A percentile compares a stretch with the other conserved stretches of the same genome.
Conservation (phyloP, 2,888 invertebrate genomes). For the Drosophila meridiana region DNA sequence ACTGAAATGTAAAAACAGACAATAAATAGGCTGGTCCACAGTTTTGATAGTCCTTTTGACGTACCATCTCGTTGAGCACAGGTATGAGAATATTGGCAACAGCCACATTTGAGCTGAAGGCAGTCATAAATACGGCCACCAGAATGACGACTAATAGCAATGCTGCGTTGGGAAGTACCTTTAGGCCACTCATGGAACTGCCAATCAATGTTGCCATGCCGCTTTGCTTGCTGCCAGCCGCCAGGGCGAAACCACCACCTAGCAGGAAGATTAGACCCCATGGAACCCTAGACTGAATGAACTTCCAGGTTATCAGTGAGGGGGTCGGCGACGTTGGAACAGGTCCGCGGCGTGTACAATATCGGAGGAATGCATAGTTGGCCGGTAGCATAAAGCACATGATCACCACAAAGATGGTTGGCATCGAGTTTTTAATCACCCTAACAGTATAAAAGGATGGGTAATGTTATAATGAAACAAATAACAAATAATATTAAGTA, state of each 20-base stretch:
- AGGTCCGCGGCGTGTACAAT: slow-evolving; percentile 86
- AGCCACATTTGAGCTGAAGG: slow-evolving; percentile 96
- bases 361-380: slow-evolving; percentile 90
- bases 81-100: slow-evolving; percentile 95
- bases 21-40: neutral
- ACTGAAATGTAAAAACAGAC: slow-evolving; percentile 85
- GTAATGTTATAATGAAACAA: neutral
- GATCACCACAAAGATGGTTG: slow-evolving; percentile 93
- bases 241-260: slow-evolving; percentile 96
- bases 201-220: slow-evolving; percentile 92
- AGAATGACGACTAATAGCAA: slow-evolving; percentile 91
- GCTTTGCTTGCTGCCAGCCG: slow-evolving; percentile 92
- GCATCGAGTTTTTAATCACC: slow-evolving; percentile 91
- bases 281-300: slow-evolving; percentile 93
- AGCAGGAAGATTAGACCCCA: slow-evolving; percentile 95
- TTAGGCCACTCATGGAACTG: slow-evolving; percentile 88
- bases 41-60: neutral
- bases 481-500: neutral
- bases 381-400: slow-evolving; percentile 94
- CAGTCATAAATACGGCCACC: slow-evolving; percentile 92
- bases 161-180: slow-evolving; percentile 87
- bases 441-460: slow-evolving; percentile 84
- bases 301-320: slow-evolving; percentile 93
- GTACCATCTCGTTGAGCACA: slow-evolving; percentile 92
- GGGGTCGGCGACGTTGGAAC: slow-evolving; percentile 88